These are phyloP conservation scores for Argyra leucocephala DNA, from an alignment of 2,888 invertebrate genomes.

Conservation along the genomic window DNA sequence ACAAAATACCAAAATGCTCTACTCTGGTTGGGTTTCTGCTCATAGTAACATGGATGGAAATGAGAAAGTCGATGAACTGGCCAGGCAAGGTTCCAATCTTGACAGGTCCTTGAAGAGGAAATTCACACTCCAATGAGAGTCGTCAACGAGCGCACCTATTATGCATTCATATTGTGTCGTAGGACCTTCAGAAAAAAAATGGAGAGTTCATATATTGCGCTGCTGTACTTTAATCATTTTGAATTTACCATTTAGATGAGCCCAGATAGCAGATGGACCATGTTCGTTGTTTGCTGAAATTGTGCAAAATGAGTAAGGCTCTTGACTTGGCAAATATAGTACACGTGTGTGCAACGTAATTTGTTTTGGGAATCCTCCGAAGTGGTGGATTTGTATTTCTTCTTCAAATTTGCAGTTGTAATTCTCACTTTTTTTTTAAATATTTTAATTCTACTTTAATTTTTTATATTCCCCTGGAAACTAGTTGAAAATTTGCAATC, in stretches of 20 bases:
- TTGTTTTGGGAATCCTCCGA: slow-evolving; percentile 8
- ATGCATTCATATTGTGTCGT: slow-evolving; percentile 11
- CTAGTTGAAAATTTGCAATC: no score
- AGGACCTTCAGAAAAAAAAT: slow-evolving; percentile 10
- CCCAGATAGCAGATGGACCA: slow-evolving; percentile 11
- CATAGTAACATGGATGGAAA: slow-evolving; percentile 8
- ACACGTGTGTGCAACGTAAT: not conserved
- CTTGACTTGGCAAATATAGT: not conserved
- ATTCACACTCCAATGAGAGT: slow-evolving; percentile 7
- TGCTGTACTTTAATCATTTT: not conserved
- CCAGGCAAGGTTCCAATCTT: slow-evolving; percentile 9
- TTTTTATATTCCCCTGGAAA: no score
- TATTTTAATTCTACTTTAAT: no score
- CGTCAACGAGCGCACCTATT: not conserved
- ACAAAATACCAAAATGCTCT: not conserved
- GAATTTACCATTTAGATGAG: not conserved
- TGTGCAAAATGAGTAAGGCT: not conserved
- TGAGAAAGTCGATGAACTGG: no score
- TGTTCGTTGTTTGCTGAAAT: not conserved
- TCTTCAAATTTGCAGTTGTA: slow-evolving; percentile 12
- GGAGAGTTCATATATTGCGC: not conserved
- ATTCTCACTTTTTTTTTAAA: no score
- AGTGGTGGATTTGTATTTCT: slow-evolving; percentile 13
- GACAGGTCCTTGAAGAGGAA: not conserved
- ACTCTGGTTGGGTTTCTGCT: slow-evolving; percentile 6